A percentile compares a stretch with the other conserved stretches of the same genome.
Evolutionary conservation across 2,888 invertebrate genomes (phyloP).

Genomic region (Ichneumoninae sp.): DNA sequence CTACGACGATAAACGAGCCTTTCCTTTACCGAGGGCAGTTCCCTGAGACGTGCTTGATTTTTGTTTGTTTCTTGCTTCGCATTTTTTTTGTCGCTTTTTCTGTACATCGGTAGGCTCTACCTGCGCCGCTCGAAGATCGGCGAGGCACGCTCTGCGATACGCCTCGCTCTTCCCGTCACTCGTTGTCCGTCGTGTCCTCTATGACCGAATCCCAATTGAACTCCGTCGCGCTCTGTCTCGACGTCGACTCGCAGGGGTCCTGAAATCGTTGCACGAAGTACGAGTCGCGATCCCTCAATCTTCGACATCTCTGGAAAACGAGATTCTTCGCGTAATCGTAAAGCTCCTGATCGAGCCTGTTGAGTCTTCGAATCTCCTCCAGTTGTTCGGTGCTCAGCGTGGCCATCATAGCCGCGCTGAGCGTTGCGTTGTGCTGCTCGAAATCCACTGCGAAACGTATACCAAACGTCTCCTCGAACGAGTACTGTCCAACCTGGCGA

Average conservation of each 20-base stretch:
- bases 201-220: constrained; percentile 95
- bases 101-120: constrained; percentile 21
- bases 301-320: constrained; percentile 93
- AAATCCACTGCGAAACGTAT: constrained; percentile 95
- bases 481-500: constrained; percentile 92
- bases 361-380: constrained; percentile 91
- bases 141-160: neutral
- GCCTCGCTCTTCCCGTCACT: constrained; percentile 75
- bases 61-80: neutral
- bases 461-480: constrained; percentile 97
- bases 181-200: constrained; percentile 87
- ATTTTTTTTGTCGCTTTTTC: constrained; percentile 53
- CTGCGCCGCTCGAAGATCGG: neutral
- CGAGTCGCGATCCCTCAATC: constrained; percentile 91
- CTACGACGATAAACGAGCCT: constrained; percentile 67
- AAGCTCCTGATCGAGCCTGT: constrained; percentile 95
- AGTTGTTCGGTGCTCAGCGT: constrained; percentile 91
- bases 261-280: constrained; percentile 93
- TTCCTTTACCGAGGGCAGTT: constrained; percentile 68
- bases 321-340: constrained; percentile 97
- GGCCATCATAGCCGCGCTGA: constrained; percentile 93
- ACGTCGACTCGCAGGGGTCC: constrained; percentile 92
- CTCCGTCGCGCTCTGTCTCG: constrained; percentile 91
- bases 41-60: constrained; percentile 68
- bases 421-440: constrained; percentile 96